Evolutionary conservation across 2,113 vertebrate genomes (phyloP).

Genomic region (Trichechus manatus): DNA sequence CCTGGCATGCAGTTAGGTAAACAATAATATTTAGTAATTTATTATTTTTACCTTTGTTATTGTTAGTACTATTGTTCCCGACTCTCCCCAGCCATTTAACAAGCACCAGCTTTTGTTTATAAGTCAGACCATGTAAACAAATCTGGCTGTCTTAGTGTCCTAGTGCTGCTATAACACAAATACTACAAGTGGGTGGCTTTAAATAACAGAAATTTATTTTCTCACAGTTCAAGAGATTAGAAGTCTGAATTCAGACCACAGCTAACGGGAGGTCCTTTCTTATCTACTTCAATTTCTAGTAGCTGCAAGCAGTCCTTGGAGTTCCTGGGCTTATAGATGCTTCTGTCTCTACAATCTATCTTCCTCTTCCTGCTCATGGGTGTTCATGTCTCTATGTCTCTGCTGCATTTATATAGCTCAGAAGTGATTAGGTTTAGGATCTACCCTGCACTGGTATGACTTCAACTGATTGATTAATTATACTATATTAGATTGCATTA

Average conservation of each 20-base stretch:
- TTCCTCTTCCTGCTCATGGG: not conserved
- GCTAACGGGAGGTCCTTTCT: not conserved
- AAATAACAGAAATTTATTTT: not conserved
- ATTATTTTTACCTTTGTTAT: not conserved
- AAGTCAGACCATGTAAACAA: not conserved
- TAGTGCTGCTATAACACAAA: not conserved
- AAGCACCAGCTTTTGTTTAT: not conserved
- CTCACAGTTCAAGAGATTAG: no score
- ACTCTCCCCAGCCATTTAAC: not conserved
- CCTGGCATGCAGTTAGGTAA: not conserved
- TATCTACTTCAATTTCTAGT: not conserved
- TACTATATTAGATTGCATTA: not conserved
- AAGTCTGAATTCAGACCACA: not conserved
- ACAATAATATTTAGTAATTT: not conserved
- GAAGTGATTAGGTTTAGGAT: not conserved
- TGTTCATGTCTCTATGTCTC: not conserved
- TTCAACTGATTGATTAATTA: not conserved
- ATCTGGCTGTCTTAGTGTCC: not conserved
- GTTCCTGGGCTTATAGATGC: not conserved
- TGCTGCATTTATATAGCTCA: not conserved
- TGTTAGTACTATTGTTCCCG: not conserved
- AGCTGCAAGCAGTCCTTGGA: not conserved
- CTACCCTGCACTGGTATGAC: not conserved
- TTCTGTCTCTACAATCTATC: not conserved
- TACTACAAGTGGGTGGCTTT: not conserved